A percentile compares a stretch with the other conserved stretches of the same genome.
Evolutionary conservation across 1,140 invertebrate species (phyloP).

Genomic region (Penaeus vannamei): DNA sequence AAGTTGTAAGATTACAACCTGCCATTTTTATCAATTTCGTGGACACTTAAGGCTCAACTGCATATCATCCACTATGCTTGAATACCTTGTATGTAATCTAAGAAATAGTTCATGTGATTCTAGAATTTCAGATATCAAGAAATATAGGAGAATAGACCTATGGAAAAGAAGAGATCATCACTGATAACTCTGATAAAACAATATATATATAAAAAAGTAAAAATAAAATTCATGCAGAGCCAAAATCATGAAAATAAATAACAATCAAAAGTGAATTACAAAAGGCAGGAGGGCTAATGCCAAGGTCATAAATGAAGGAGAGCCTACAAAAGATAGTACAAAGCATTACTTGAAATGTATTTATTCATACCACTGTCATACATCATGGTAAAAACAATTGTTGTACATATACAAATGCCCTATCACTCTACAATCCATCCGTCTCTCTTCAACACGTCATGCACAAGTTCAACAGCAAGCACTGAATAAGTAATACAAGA

Average conservation of each 20-base stretch:
- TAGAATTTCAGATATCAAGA: no score
- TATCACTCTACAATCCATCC: slow-evolving; percentile 64
- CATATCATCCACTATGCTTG: no score
- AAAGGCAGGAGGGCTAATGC: slow-evolving; percentile 64
- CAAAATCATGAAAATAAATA: slow-evolving; percentile 33
- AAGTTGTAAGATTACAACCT: no score
- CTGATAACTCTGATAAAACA: background rate
- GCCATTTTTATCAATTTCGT: no score
- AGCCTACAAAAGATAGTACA: slow-evolving; percentile 58
- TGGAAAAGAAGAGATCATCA: background rate
- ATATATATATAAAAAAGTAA: background rate
- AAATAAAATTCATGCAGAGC: slow-evolving; percentile 20
- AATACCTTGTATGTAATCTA: no score
- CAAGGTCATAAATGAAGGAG: slow-evolving; percentile 60
- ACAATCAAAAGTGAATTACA: slow-evolving; percentile 26
- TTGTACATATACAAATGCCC: slow-evolving; percentile 65
- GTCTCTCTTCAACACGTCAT: slow-evolving; percentile 47
- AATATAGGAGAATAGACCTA: no score
- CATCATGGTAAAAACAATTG: slow-evolving; percentile 64
- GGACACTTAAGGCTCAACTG: no score
- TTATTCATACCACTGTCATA: slow-evolving; percentile 65
- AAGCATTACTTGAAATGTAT: slow-evolving; percentile 65
- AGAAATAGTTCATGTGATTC: no score
- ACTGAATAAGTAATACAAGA: slow-evolving; percentile 50
- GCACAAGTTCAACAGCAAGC: slow-evolving; percentile 60